Conservation (phyloP, 2,888 invertebrate genomes). For the Andrena bucephala region DNA sequence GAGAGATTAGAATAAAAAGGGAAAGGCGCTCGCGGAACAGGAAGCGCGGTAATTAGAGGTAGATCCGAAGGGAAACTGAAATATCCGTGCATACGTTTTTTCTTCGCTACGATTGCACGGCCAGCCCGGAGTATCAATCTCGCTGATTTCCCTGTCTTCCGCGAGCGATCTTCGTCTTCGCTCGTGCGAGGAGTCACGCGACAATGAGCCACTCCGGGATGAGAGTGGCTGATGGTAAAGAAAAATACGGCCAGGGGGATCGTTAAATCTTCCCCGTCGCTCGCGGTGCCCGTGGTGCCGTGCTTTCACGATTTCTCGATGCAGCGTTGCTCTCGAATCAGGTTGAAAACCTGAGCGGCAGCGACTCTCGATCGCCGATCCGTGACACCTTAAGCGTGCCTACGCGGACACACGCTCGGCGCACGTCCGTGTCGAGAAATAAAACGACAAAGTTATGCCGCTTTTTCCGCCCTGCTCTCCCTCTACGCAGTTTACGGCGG, state of each 20-base stretch:
- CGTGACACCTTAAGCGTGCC: conserved; percentile 61
- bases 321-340: conserved; percentile 65
- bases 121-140: conserved; percentile 14
- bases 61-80: background rate
- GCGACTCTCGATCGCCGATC: conserved; percentile 63
- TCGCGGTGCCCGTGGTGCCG: background rate
- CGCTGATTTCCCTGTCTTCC: conserved; percentile 1
- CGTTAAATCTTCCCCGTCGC: conserved; percentile 37
- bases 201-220: conserved; percentile 14
- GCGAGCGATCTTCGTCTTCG: conserved; percentile 14
- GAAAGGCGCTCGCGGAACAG: background rate
- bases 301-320: conserved; percentile 72
- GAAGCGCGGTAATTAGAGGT: conserved; percentile 24
- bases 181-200: conserved; percentile 33
- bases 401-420: conserved; percentile 31
- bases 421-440: conserved; percentile 51
- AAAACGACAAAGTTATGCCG: conserved; percentile 70
- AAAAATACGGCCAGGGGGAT: conserved; percentile 20
- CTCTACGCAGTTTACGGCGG: conserved; percentile 27
- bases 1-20: conserved; percentile 6
- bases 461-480: conserved; percentile 64
- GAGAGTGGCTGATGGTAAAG: background rate
- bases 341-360: conserved; percentile 59
- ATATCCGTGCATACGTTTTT: background rate
- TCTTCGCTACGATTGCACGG: background rate